Conservation (phyloP, 2,888 invertebrate genomes). For the Homarus gammarus region DNA sequence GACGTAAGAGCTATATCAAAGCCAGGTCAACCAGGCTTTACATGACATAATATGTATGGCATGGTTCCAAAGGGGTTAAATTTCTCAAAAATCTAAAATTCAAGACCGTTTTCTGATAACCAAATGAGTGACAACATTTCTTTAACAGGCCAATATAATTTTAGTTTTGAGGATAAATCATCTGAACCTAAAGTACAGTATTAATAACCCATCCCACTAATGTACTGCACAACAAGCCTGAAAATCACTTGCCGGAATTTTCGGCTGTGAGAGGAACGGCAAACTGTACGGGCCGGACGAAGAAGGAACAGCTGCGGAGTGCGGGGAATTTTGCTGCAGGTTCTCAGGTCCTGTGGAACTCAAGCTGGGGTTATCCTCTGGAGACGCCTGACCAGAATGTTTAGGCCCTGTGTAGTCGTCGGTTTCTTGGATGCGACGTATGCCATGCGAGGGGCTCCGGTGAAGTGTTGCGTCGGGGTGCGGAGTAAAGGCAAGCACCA, state of each 20-base stretch:
- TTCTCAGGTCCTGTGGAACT: not conserved
- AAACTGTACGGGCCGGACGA: not conserved
- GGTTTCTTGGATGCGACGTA: constrained; percentile 13
- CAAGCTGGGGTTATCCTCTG: not conserved
- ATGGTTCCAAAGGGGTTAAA: too few species aligned
- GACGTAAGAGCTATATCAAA: too few species aligned
- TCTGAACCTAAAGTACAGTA: not conserved
- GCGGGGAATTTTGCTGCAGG: not conserved
- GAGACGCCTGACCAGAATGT: not conserved
- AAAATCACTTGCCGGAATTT: not conserved
- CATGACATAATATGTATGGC: too few species aligned
- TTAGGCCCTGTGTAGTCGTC: constrained; percentile 23
- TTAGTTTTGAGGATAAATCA: too few species aligned
- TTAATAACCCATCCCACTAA: too few species aligned
- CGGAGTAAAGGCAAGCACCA: constrained; percentile 19
- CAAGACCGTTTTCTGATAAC: too few species aligned
- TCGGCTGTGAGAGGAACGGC: not conserved
- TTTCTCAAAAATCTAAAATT: too few species aligned
- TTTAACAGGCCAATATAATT: too few species aligned
- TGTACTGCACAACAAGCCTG: not conserved
- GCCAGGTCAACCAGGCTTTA: too few species aligned
- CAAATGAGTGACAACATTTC: too few species aligned
- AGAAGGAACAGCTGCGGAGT: not conserved
- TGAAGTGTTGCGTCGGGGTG: not conserved
- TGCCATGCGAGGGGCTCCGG: not conserved